These are phyloP conservation scores for Enteromius radiatus DNA, from an alignment of 2,797 vertebrate species.

Conservation along the genomic window DNA sequence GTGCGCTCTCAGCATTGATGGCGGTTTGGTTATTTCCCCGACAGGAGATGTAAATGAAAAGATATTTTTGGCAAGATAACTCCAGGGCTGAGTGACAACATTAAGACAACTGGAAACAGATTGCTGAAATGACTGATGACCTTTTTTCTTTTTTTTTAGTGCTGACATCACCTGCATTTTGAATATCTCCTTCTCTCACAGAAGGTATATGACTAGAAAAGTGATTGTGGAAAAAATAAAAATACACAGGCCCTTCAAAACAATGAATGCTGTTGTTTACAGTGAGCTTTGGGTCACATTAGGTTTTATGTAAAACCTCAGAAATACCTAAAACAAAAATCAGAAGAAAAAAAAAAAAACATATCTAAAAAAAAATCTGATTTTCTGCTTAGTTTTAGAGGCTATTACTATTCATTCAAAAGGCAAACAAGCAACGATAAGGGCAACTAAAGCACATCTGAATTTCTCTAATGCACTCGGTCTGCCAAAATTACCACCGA, in stretches of 20 bases:
- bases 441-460: slow-evolving; percentile 19
- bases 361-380: neutral
- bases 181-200: neutral
- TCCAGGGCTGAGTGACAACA: slow-evolving; percentile 42
- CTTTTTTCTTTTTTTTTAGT: slow-evolving; percentile 54
- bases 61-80: slow-evolving; percentile 48
- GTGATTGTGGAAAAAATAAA: slow-evolving; percentile 2
- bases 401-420: neutral
- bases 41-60: slow-evolving; percentile 49
- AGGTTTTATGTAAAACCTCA: slow-evolving; percentile 14
- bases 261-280: neutral
- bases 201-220: slow-evolving; percentile 19
- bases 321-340: neutral
- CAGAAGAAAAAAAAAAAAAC: too few species aligned
- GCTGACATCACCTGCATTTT: slow-evolving; percentile 30
- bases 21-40: slow-evolving; percentile 21
- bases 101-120: slow-evolving; percentile 52
- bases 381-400: neutral
- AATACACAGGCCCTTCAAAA: slow-evolving; percentile 3
- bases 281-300: slow-evolving; percentile 1
- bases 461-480: slow-evolving; percentile 5
- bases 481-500: slow-evolving; percentile 35
- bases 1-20: slow-evolving; percentile 1
- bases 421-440: neutral
- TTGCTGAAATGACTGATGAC: slow-evolving; percentile 16